These are phyloP conservation scores for Ranitomeya variabilis DNA, from an alignment of 2,113 vertebrate species.

Conservation along the genomic window DNA sequence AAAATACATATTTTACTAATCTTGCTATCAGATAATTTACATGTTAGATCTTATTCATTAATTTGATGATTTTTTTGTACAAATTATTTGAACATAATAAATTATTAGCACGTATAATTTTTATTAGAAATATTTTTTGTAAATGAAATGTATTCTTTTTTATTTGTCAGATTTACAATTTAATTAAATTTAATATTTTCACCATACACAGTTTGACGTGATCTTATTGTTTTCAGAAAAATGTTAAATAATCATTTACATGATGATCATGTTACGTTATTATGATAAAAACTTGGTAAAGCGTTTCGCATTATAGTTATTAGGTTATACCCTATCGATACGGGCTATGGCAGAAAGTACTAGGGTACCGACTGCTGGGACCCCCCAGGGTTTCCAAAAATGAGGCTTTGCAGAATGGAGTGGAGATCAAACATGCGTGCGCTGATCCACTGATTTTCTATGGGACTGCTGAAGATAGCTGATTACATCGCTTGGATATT, in stretches of 20 bases:
- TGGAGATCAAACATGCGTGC: too few relatives aligned
- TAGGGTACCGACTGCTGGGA: too few relatives aligned
- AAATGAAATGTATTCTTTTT: neutral
- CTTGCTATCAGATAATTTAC: neutral
- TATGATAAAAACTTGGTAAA: neutral
- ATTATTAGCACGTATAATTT: neutral
- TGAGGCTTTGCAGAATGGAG: too few relatives aligned
- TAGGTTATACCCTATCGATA: too few relatives aligned
- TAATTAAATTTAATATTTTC: neutral
- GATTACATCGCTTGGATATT: too few relatives aligned
- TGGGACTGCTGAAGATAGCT: too few relatives aligned
- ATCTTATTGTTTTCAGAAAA: neutral
- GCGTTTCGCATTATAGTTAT: too few relatives aligned
- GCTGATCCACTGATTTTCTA: too few relatives aligned
- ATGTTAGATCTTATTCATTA: neutral
- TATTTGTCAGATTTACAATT: neutral
- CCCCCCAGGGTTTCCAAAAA: too few relatives aligned
- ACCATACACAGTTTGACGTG: neutral
- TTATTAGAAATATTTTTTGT: neutral
- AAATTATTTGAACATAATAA: neutral
- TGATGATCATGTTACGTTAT: neutral
- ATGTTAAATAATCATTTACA: neutral
- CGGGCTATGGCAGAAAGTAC: too few relatives aligned
- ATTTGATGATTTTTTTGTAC: neutral
- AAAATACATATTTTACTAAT: neutral